Evolutionary conservation across 1,140 invertebrate species (phyloP).

Genomic region (Brachionus plicatilis): DNA sequence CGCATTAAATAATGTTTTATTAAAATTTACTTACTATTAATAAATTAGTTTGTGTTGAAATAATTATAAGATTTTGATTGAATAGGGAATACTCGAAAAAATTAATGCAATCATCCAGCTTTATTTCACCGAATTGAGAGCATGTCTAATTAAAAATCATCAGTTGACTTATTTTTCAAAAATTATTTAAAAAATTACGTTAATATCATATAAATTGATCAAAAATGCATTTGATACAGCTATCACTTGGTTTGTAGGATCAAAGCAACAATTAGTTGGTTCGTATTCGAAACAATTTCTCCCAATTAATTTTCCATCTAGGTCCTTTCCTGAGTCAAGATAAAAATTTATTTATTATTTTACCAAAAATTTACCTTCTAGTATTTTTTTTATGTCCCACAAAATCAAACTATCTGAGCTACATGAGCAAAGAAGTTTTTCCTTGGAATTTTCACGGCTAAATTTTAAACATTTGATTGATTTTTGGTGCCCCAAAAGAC

Average conservation of each 20-base stretch:
- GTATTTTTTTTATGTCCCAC: not conserved
- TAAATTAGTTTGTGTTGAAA: not conserved
- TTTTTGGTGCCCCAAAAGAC: not conserved
- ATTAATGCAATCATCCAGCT: not conserved
- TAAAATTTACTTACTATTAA: not conserved
- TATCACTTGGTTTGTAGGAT: not conserved
- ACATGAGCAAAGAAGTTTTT: not conserved
- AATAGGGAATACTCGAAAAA: not conserved
- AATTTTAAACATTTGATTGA: conserved; percentile 1
- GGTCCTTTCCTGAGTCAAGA: not conserved
- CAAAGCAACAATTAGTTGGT: not conserved
- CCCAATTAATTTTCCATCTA: not conserved
- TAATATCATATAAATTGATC: not conserved
- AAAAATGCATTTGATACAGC: not conserved
- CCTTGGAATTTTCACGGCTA: not conserved
- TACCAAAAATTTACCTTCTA: not conserved
- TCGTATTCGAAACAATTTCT: conserved; percentile 9
- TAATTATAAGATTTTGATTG: not conserved
- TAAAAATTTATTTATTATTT: not conserved
- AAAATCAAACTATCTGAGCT: not conserved
- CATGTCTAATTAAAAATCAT: not conserved
- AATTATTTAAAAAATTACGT: not conserved
- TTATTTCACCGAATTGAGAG: not conserved
- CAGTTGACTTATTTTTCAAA: not conserved
- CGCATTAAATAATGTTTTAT: not conserved